A percentile compares a stretch with the other conserved stretches of the same genome.
These are phyloP conservation scores for Drosophila orosa DNA, from an alignment of 1,140 invertebrate genomes.

Conservation along the genomic window DNA sequence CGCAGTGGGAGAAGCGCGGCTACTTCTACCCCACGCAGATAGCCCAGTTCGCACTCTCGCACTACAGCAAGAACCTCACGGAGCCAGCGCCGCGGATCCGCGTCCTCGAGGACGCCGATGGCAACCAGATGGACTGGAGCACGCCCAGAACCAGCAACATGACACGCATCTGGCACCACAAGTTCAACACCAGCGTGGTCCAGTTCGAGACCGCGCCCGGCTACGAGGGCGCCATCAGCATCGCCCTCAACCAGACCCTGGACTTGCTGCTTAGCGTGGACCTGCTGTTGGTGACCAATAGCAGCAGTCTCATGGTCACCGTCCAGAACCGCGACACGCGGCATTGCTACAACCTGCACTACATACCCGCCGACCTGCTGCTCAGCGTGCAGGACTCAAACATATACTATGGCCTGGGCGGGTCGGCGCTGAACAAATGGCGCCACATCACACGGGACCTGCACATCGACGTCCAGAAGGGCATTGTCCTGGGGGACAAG, in stretches of 20 bases:
- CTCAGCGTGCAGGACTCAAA: conserved; percentile 91
- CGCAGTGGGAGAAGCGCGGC: conserved; percentile 96
- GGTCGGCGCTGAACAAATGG: conserved; percentile 88
- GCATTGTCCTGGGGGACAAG: conserved; percentile 87
- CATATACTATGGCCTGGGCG: conserved; percentile 95
- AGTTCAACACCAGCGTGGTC: conserved; percentile 86
- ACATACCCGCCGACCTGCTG: conserved; percentile 90
- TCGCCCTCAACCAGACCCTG: conserved; percentile 89
- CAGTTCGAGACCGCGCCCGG: conserved; percentile 90
- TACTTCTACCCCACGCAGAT: conserved; percentile 99
- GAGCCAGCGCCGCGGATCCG: conserved; percentile 89
- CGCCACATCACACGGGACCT: conserved; percentile 93
- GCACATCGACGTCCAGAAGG: conserved; percentile 96
- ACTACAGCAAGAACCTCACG: conserved; percentile 97
- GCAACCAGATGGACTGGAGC: conserved; percentile 88
- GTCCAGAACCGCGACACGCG: conserved; percentile 91
- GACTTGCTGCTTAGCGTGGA: conserved; percentile 92
- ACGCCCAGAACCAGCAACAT: conserved; percentile 88
- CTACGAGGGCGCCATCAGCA: conserved; percentile 88
- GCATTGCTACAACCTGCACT: conserved; percentile 92
- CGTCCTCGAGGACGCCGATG: conserved; percentile 90
- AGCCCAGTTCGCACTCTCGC: conserved; percentile 98
- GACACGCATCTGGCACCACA: conserved; percentile 86
- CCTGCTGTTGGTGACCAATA: conserved; percentile 90
- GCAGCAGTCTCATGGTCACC: conserved; percentile 91